Base-by-base conservation (phyloP, 2,888 invertebrate species). In the Hipparchia sbordonii region DNA sequence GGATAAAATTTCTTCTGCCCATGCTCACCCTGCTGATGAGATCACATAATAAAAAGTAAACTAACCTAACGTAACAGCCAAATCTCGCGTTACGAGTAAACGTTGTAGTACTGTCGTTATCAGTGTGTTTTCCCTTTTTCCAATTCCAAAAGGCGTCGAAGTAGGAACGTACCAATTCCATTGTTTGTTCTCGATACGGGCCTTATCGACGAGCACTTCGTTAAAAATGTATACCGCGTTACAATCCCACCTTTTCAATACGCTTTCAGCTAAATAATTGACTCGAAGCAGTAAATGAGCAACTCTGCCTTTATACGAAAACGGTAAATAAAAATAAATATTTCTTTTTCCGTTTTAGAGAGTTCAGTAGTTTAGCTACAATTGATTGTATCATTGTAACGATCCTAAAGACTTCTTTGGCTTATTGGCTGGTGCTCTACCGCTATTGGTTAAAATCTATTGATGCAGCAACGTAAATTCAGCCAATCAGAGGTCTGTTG, bases 151-250 rank as follows among this genome's bases (percentile, higher is more conserved):
- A 72, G 68, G 68, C 63, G 48, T 13, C 56, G 68, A 51, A 62
- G 45, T 56, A 57, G 51, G 70, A 67, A 67, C 66, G 70, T 72
- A 68, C 63, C 71, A 67, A 62, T 73, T 71, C 33, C 71, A 75
- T 75, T 76, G 74, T 76, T 74, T 74, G 76, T 54, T 69, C 67
- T 62, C 72, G 72, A 76, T 76, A 74, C 72, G 74, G 74, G 76
- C 72, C 74, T 74, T 76, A 76, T 76, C 76, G 67, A 74, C 72
- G 70, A 70, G 70, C 67, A 68, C 57, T 75, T 74, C 72, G 72
- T 74, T 74, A 74, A 74, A 75, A 75, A 75, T 75, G 74, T 72
- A 74, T 74, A 72, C 72, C 72, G 61, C 70, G 74, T 72, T 67
- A 67, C 63, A 75, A 73, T 72, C 70, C 6, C 62, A 62, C 57